Base-by-base conservation (phyloP, 2,113 vertebrate species). In the Apaloderma vittatum region DNA sequence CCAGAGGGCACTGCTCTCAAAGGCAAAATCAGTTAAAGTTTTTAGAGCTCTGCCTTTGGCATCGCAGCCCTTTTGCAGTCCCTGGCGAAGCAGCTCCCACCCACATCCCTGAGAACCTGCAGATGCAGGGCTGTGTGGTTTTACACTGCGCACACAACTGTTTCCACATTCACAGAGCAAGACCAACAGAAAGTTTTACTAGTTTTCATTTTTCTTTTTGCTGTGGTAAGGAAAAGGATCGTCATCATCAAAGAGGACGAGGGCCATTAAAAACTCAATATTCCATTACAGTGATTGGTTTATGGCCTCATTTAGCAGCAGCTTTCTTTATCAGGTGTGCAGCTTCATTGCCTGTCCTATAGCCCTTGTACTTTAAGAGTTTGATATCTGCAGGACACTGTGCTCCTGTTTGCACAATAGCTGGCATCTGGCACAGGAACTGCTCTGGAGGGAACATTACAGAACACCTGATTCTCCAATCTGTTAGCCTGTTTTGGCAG, bases 241-340 rank as follows among this genome's bases (percentile, higher is more conserved):
- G 45, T 43, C 36, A 55, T 40, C 30, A 70, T 43, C 26, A 59
- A 66, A 91, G 57, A 84, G 59, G 55, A 70, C 48, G 34, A 78
- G 52, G n/a, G 24, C 43, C 57, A 92, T 96, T 89, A 88, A 91
- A 95, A 88, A 48, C 62, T 88, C 83, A 86, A 77, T 86, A 92
- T 82, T 90, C 52, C 2, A 1, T 45, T 59, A 23, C 61, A 68
- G 30, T 32, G 65, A 18, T 63, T 71, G 57, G 36, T 93, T 96
- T 95, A 78, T 82, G 54, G 72, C 40, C 72, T 89, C 51, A 76
- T 91, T 83, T 93, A 65, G 45, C 76, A 82, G 73, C 34, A 88
- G 45, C 49, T 95, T 83, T 29, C 58, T 93, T 94, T 78, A 94
- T 85, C 57, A 74, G 26, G 15, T 52, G 52, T 81, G 70, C 5